Base-by-base conservation (phyloP, 2,888 invertebrate genomes). In the Craniophora ligustri region DNA sequence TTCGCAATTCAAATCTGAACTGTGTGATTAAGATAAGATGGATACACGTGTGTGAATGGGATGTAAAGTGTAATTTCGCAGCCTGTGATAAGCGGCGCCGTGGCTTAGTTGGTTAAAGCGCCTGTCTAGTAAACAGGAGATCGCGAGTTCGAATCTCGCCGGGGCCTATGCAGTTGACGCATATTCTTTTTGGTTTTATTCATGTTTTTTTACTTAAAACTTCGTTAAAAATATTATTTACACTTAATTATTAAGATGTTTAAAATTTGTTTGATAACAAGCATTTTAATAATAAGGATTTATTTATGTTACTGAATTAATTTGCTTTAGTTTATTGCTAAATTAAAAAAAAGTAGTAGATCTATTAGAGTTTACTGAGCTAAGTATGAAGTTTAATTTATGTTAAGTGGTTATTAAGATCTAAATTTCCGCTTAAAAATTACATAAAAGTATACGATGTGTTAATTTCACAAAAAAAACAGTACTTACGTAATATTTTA, bases 101-200 rank as follows among this genome's bases (percentile, higher is more conserved):
- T 91, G 91, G 91, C 91, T 91, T 88, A 90, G 88, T 90, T 89
- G 91, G 90, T 91, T 89, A 91, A 90, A 90, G 90, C 91, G 91
- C 91, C 92, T 91, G 92, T 92, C 91, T 91, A 91, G 91, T 91
- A 91, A 91, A 91, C 91, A 91, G 91, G 91, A 91, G 91, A 91
- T 91, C 90, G 79, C 75, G 90, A 91, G 91, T 91, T 92, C 91
- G 90, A 91, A 91, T 91, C 91, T 90, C 89, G 90, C 79, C 90
- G 91, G 91, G 88, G 91, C 91, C 91, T 91, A 47, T 49, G 47
- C 44, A 4, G 13, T 15, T 48, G 11, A 39, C n/a, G 35, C 39
- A 39, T 28, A 41, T 11, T 26, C n/a, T 39, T 51, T 55, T 53
- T 41, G 0, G 0, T 45, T 57, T 45, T 11, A 8, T 19, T 19